Evolutionary conservation across 2,797 vertebrate species (phyloP).

Genomic region (Zalophus californianus): DNA sequence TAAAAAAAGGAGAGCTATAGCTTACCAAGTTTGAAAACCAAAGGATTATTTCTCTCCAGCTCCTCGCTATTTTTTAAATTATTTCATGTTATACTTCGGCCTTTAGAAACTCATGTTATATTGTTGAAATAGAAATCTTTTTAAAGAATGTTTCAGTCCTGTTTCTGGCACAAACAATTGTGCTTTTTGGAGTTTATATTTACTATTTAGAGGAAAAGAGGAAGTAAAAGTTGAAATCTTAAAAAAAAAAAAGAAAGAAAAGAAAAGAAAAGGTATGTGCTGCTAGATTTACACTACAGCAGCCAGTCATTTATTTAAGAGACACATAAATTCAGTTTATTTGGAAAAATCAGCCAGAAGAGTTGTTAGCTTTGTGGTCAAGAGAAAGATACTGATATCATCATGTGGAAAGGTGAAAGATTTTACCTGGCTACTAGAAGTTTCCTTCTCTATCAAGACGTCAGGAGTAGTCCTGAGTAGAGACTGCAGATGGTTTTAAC

Average conservation of each 20-base stretch:
- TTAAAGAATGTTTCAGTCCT: slow-evolving; percentile 25
- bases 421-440: background rate
- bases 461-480: background rate
- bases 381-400: background rate
- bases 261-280: background rate
- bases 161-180: slow-evolving; percentile 39
- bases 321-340: background rate
- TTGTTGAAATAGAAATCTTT: slow-evolving; percentile 34
- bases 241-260: background rate
- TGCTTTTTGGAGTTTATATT: slow-evolving; percentile 50
- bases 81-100: background rate
- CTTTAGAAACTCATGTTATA: background rate
- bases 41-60: background rate
- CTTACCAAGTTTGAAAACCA: background rate
- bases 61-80: background rate
- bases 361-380: background rate
- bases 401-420: background rate
- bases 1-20: background rate
- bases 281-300: background rate
- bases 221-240: slow-evolving; percentile 45
- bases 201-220: slow-evolving; percentile 45
- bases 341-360: background rate
- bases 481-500: background rate
- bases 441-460: background rate
- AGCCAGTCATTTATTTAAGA: background rate